Base-by-base conservation (phyloP, 2,888 invertebrate genomes). In the Heterodera filipjevi region DNA sequence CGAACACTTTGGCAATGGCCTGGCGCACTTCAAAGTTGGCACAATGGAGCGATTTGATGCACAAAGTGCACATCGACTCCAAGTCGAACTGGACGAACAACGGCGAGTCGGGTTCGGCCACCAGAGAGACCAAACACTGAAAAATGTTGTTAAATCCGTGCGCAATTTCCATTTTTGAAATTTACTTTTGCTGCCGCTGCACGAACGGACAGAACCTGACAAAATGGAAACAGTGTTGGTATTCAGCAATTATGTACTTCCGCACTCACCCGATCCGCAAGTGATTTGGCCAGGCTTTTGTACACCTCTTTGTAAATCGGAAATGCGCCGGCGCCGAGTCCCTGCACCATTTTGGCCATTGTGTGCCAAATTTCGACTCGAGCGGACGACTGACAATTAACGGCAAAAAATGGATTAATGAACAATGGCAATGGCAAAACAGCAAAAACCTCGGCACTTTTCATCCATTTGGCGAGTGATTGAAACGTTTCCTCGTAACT, bases 401-500 rank as follows among this genome's bases (percentile, higher is more conserved):
- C 14, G 22, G 35, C 32, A 44, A 22, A 22, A n/a, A 39, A n/a
- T 78, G 27, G n/a, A n/a, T n/a, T n/a, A n/a, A n/a, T n/a, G n/a
- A n/a, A n/a, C n/a, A n/a, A n/a, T n/a, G n/a, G n/a, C n/a, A n/a
- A 35, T 16, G n/a, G 30, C 64, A 33, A 14, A 74, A 66, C 22
- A 33, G 32, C 27, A 46, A 30, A 66, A 27, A 90, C 90, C 84
- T 96, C 96, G 0, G 95, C 95, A 90, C 94, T 96, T 88, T 95
- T 93, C 80, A 99, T 91, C 1, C 95, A 95, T 86, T 95, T 93
- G 78, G 95, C 93, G 35, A 99, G 92, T 76, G 96, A 94, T 85
- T 94, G 93, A 46, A 98, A 95, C 0, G 98, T 98, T 89, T 99
- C 99, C 90, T 99, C 98, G 89, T 96, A 99, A 0, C 96, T 95